Evolutionary conservation across 2,797 vertebrate genomes (phyloP).

Genomic region (Sternarchorhynchus goeldii): DNA sequence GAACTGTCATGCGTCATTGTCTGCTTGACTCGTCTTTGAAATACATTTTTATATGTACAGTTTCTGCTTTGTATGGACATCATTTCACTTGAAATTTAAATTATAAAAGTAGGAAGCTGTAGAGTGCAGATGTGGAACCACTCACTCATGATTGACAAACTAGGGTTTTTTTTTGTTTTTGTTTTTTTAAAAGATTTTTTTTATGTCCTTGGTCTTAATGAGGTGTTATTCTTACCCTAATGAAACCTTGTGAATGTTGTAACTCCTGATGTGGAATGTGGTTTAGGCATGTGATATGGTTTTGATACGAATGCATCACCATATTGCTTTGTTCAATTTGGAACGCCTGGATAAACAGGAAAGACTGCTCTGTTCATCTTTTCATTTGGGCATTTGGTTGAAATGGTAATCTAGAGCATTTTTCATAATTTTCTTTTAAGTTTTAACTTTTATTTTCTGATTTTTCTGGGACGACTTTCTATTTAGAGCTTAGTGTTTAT

Average conservation of each 20-base stretch:
- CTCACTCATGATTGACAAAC: neutral
- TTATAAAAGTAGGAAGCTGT: conserved; percentile 56
- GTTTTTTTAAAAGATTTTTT: neutral
- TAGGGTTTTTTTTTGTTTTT: neutral
- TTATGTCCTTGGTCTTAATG: conserved; percentile 57
- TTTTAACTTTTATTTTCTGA: conserved; percentile 47
- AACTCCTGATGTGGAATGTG: conserved; percentile 60
- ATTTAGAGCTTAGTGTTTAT: conserved; percentile 49
- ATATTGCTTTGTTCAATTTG: conserved; percentile 68
- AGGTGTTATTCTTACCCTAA: conserved; percentile 54
- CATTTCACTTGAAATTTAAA: conserved; percentile 56
- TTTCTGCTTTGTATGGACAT: conserved; percentile 36
- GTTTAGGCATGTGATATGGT: conserved; percentile 57
- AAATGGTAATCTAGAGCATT: conserved; percentile 54
- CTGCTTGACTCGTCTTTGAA: conserved; percentile 35
- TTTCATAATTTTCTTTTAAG: conserved; percentile 35
- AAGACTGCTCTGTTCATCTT: conserved; percentile 62
- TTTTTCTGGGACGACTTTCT: conserved; percentile 43
- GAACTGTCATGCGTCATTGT: conserved; percentile 21
- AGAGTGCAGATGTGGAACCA: conserved; percentile 23
- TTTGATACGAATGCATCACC: conserved; percentile 57
- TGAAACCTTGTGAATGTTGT: conserved; percentile 64
- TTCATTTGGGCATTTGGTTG: conserved; percentile 56
- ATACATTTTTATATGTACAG: conserved; percentile 41
- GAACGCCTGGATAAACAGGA: conserved; percentile 57